Conservation (phyloP, 2,797 vertebrate genomes). For the Sebastes nivosus region DNA sequence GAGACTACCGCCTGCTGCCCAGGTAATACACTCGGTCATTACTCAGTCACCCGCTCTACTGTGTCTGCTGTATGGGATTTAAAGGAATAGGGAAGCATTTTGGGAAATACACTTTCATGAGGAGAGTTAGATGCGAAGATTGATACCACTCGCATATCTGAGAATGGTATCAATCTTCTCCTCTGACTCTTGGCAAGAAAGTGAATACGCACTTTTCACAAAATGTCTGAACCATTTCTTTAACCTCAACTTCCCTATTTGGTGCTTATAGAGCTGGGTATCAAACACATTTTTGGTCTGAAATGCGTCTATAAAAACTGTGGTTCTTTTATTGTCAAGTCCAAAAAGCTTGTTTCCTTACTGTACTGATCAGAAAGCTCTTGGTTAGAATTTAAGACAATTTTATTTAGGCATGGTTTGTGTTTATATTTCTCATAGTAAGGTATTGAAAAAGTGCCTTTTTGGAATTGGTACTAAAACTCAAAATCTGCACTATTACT, state of each 20-base stretch:
- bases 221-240: background rate
- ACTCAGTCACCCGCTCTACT: background rate
- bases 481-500: background rate
- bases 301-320: background rate
- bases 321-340: no score
- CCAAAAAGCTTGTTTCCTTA: background rate
- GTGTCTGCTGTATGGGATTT: background rate
- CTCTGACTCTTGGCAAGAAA: no score
- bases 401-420: background rate
- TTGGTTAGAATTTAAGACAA: background rate
- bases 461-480: background rate
- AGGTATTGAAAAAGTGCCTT: background rate
- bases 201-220: background rate
- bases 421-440: background rate
- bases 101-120: background rate
- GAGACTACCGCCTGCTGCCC: constrained; percentile 92
- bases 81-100: background rate
- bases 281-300: background rate
- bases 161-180: no score
- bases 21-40: constrained; percentile 81
- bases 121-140: background rate
- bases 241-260: background rate
- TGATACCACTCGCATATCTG: background rate
- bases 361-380: background rate
- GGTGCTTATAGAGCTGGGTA: background rate